Conservation (phyloP, 2,113 vertebrate species). For the Paratilapia polleni region DNA sequence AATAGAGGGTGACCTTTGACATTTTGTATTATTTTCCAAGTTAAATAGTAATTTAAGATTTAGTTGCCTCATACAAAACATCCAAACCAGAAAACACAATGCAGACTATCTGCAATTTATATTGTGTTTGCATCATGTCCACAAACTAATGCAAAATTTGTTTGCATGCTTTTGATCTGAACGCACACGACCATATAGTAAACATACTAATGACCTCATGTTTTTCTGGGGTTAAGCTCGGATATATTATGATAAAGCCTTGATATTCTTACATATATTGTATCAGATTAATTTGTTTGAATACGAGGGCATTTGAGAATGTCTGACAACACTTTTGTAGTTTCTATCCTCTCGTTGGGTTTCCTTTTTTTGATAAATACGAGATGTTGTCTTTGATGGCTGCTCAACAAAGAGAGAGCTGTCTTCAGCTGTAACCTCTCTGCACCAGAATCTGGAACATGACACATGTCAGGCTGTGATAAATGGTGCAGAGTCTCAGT, state of each 20-base stretch:
- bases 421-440: constrained; percentile 98
- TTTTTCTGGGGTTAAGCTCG: constrained; percentile 19
- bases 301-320: constrained; percentile 14
- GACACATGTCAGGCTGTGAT: constrained; percentile 99
- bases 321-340: constrained; percentile 44
- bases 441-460: constrained; percentile 97
- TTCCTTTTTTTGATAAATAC: constrained; percentile 76
- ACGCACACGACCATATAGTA: constrained; percentile 1
- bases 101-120: background rate
- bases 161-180: background rate
- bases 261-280: constrained; percentile 18
- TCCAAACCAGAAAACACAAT: background rate
- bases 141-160: background rate
- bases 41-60: background rate
- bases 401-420: constrained; percentile 98
- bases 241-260: constrained; percentile 14
- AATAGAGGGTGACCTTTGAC: background rate
- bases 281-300: constrained; percentile 44
- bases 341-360: constrained; percentile 50
- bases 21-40: background rate
- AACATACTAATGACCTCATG: constrained; percentile 7
- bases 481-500: constrained; percentile 99
- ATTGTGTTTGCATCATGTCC: background rate
- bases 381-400: constrained; percentile 86
- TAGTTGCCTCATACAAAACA: background rate